Evolutionary conservation across 2,113 vertebrate genomes (phyloP).

Genomic region (Callipepla californica): DNA sequence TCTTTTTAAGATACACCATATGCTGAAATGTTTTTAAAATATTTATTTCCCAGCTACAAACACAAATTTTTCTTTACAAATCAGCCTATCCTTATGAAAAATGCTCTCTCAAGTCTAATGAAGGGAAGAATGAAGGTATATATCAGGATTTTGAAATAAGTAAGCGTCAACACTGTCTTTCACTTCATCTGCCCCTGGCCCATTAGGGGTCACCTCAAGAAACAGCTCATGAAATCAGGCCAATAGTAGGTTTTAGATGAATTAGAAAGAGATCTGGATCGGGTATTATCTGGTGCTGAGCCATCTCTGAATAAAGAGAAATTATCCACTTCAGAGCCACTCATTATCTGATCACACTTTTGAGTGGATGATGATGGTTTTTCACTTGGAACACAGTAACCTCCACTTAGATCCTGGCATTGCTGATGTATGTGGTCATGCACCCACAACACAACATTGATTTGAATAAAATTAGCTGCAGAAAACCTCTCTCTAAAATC

Average conservation of each 20-base stretch:
- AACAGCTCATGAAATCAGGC: not conserved
- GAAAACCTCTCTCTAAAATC: not conserved
- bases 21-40: not conserved
- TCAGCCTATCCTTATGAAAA: not conserved
- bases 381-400: conserved; percentile 18
- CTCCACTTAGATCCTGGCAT: conserved; percentile 26
- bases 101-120: not conserved
- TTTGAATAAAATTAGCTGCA: not conserved
- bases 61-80: not conserved
- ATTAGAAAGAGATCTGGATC: conserved; percentile 19
- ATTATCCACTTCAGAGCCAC: conserved; percentile 49
- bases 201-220: not conserved
- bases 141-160: not conserved
- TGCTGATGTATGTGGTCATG: not conserved
- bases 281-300: conserved; percentile 52
- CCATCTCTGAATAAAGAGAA: conserved; percentile 46
- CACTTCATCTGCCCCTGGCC: not conserved
- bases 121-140: conserved; percentile 18
- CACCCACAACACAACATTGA: not conserved
- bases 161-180: not conserved
- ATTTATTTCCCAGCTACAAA: not conserved
- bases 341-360: conserved; percentile 51
- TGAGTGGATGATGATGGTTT: conserved; percentile 62
- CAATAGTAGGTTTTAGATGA: conserved; percentile 16
- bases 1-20: not conserved